A percentile compares a stretch with the other conserved stretches of the same genome.
phyloP scores from a whole-genome alignment of 2,113 vertebrate species.

The Eulemur macaco region DNA sequence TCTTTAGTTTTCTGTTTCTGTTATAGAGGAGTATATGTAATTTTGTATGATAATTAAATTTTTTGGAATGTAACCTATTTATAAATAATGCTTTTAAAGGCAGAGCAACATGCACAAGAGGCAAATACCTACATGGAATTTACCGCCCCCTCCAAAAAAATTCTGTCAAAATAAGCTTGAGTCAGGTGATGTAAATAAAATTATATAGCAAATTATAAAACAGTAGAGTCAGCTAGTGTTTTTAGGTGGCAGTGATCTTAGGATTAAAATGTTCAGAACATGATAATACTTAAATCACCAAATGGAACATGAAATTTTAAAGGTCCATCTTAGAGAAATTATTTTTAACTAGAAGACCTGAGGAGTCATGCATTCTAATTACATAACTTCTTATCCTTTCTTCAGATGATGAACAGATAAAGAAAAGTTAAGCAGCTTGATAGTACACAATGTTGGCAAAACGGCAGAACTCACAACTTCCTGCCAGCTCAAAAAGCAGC shows the following conservation, averaged over 20 bases:
- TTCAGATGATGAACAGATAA: background rate
- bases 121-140: background rate
- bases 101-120: background rate
- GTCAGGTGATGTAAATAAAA: conserved; percentile 24
- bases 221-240: background rate
- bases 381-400: background rate
- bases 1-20: background rate
- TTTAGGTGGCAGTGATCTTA: conserved; percentile 10
- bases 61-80: background rate
- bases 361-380: background rate
- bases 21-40: conserved; percentile 2
- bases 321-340: background rate
- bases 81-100: conserved; percentile 43
- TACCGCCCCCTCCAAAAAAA: background rate
- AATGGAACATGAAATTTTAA: background rate
- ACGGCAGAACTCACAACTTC: background rate
- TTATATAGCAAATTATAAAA: conserved; percentile 15
- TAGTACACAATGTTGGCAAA: background rate
- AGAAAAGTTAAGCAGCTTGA: background rate
- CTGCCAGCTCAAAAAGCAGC: background rate
- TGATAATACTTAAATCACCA: conserved; percentile 26
- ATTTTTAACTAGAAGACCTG: background rate
- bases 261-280: conserved; percentile 31
- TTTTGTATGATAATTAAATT: conserved; percentile 5
- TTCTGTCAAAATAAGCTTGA: conserved; percentile 47